Base-by-base conservation (phyloP, 2,888 invertebrate species). In the Erpobdella octoculata region DNA sequence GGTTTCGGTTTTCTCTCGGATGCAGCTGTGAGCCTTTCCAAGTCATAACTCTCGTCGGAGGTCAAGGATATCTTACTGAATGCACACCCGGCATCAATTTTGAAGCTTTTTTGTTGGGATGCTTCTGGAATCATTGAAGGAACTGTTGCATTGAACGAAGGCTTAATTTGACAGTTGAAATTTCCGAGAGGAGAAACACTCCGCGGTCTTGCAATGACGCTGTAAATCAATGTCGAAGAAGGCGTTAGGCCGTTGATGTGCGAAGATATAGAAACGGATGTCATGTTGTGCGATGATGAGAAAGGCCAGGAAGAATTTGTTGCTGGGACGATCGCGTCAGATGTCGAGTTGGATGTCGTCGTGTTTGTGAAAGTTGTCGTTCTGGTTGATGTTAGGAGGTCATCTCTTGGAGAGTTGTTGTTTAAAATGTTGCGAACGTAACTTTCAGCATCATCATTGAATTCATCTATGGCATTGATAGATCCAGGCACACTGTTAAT, bases 191-290 rank as follows among this genome's bases (percentile, higher is more conserved):
- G 53, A 53, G 21, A 21, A 53, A 53, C 53, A 12, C n/a, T 18
- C 33, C 28, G 15, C 28, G 58, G 35, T 18, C 21, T n/a, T n/a
- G 69, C 28, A 5, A 58, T 48, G 28, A 41, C 64, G 28, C 84
- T 83, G 59, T 84, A 79, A 78, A 79, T 78, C 77, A 79, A 77
- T 77, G 78, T 80, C 71, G 77, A 76, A 73, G 59, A 21, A n/a
- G 59, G 31, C 18, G 3, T 21, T 25, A 35, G 41, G 53, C 18
- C 33, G 18, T 15, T 8, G n/a, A 18, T 18, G 21, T 12, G 15
- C 9, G 33, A 25, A 3, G 36, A 28, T 3, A 21, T 12, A n/a
- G 46, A 8, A 3, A 41, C 5, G 1, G 41, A 25, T n/a, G 67
- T 31, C 67, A 46, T 31, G 9, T 18, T n/a, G 18, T 18, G 18